Evolutionary conservation across 2,797 vertebrate genomes (phyloP).

Genomic region (Ambastaia sidthimunki): DNA sequence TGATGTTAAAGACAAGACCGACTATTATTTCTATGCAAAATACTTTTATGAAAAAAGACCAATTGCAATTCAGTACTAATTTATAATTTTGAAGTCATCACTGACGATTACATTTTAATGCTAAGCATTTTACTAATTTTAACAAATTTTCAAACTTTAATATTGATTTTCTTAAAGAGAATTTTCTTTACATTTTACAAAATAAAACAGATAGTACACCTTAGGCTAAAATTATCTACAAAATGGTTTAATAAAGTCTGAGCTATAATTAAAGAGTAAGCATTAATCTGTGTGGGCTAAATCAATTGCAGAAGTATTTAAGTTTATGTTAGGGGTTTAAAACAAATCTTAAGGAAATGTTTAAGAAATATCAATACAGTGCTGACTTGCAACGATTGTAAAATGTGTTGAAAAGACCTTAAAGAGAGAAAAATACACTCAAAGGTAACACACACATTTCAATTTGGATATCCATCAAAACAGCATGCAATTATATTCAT

Average conservation of each 20-base stretch:
- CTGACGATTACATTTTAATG: background rate
- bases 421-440: background rate
- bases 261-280: too few species aligned
- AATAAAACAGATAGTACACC: too few species aligned
- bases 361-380: background rate
- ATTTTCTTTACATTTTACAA: background rate
- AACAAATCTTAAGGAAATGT: background rate
- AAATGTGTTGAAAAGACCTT: background rate
- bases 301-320: slow-evolving; percentile 1
- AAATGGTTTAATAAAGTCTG: background rate
- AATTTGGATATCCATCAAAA: slow-evolving; percentile 13
- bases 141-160: too few species aligned
- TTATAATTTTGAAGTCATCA: background rate
- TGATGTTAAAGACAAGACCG: background rate
- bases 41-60: background rate
- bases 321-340: background rate
- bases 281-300: background rate
- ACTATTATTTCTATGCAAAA: background rate
- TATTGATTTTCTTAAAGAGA: too few species aligned
- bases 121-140: too few species aligned
- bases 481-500: slow-evolving; percentile 4
- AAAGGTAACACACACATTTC: background rate
- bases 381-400: slow-evolving; percentile 4
- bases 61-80: background rate
- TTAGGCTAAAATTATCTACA: too few species aligned